Base-by-base conservation (phyloP, 2,888 invertebrate species). In the Schizotus pectinicornis region DNA sequence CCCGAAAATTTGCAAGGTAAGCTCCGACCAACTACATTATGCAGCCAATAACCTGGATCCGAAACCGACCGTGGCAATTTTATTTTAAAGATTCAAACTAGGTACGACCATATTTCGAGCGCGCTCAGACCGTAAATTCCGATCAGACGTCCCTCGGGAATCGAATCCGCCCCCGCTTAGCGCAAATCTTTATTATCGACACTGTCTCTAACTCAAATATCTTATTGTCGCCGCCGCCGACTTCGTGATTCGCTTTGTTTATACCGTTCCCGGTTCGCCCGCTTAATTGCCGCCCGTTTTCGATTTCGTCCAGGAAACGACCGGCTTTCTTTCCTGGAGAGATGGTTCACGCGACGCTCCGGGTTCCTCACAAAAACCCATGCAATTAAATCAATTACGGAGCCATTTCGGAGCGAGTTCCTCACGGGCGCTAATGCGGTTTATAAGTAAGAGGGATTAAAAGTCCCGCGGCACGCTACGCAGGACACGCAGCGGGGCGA, bases 141-240 rank as follows among this genome's bases (percentile, higher is more conserved):
- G 68, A 72, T 73, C 71, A 71, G 69, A 58, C 62, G 62, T 55
- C 67, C 64, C 50, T 52, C 56, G 67, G 73, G 71, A 68, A 66
- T 69, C 67, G 64, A 67, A 70, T 70, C 60, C 64, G 13, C 56
- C 60, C 63, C 53, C 62, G 62, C 66, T 64, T 64, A 59, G 63
- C 61, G 67, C 71, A 73, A 72, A 74, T 72, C 74, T 74, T 73
- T 74, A 74, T 73, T 72, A 72, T 69, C 68, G 66, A 57, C 60
- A 57, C 62, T 70, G 68, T 71, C 70, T 71, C 71, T 73, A 73
- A 74, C 72, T 75, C 70, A 71, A 73, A 71, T 67, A 69, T 69
- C 69, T 71, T 71, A 70, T 70, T 71, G 69, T 63, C 47, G 69
- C 67, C 67, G 67, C 69, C 66, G 67, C 62, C n/a, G 67, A 68